phyloP scores from a whole-genome alignment of 2,888 invertebrate species.

The Serrognathus titanus region DNA sequence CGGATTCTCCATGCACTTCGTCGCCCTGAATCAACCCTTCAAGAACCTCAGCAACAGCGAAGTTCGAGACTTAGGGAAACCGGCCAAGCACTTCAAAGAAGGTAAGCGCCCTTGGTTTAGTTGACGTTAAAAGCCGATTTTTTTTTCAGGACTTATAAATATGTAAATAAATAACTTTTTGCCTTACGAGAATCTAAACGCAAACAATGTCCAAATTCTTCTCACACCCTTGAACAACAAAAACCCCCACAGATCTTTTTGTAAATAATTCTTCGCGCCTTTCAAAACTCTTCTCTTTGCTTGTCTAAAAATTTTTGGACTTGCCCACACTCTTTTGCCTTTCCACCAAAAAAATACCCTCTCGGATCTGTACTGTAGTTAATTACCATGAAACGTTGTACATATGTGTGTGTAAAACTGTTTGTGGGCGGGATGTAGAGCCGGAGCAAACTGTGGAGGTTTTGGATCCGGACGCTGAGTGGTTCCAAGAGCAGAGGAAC shows the following conservation, averaged over 20 bases:
- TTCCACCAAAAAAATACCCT: no score
- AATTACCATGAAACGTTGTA: no score
- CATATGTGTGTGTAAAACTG: slow-evolving; percentile 1
- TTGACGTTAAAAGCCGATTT: not conserved
- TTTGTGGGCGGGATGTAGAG: slow-evolving; percentile 7
- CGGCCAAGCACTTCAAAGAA: slow-evolving; percentile 60
- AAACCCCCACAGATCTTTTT: no score
- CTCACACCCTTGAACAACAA: no score
- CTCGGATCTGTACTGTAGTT: no score
- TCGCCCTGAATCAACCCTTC: slow-evolving; percentile 94
- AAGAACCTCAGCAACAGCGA: slow-evolving; percentile 65
- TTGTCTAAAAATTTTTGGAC: no score
- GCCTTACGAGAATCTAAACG: no score
- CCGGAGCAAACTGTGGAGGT: slow-evolving; percentile 1
- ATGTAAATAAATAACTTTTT: not conserved
- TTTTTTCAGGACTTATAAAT: slow-evolving; percentile 2
- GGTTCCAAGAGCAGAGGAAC: slow-evolving; percentile 22
- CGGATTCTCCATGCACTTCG: slow-evolving; percentile 96
- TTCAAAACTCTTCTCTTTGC: no score
- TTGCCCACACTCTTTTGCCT: no score
- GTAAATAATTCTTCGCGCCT: no score
- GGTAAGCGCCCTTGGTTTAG: slow-evolving; percentile 53
- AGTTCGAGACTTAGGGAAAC: slow-evolving; percentile 54
- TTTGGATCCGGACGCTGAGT: slow-evolving; percentile 22
- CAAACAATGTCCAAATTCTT: no score